Conservation (phyloP, 2,797 vertebrate genomes). For the Pogonophryne albipinna region DNA sequence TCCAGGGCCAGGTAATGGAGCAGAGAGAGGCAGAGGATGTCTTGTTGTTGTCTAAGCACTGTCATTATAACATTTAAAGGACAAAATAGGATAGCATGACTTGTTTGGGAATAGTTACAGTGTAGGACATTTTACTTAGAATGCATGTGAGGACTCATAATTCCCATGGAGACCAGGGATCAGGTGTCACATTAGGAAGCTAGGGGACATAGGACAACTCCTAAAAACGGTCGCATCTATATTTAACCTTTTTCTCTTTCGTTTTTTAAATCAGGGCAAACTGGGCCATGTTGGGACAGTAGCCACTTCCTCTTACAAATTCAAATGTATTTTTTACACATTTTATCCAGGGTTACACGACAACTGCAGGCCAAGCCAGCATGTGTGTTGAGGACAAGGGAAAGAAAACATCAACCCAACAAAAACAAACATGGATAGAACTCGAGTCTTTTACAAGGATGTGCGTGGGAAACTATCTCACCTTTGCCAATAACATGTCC, state of each 20-base stretch:
- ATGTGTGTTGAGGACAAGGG: constrained; percentile 13
- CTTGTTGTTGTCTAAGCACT: constrained; percentile 81
- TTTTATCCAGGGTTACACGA: constrained; percentile 17
- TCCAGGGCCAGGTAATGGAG: constrained; percentile 75
- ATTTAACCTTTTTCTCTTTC: constrained; percentile 6
- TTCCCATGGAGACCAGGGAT: constrained; percentile 30
- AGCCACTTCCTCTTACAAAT: constrained; percentile 15
- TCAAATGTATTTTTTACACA: constrained; percentile 10
- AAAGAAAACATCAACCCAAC: not conserved
- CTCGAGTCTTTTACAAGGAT: not conserved
- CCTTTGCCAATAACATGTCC: not conserved
- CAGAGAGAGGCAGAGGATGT: constrained; percentile 66
- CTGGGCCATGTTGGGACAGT: constrained; percentile 3
- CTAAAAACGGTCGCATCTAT: constrained; percentile 10
- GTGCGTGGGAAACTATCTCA: not conserved
- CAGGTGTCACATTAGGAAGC: constrained; percentile 21
- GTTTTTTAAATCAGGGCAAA: constrained; percentile 21
- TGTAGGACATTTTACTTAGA: constrained; percentile 42
- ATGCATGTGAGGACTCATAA: constrained; percentile 34
- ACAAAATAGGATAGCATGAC: constrained; percentile 81
- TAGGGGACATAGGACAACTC: constrained; percentile 29
- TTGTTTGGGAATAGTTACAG: constrained; percentile 70
- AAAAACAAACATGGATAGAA: not conserved
- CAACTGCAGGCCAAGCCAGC: constrained; percentile 7
- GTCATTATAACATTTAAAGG: constrained; percentile 86